Evolutionary conservation across 2,113 vertebrate species (phyloP).

Genomic region (Python bivittatus): DNA sequence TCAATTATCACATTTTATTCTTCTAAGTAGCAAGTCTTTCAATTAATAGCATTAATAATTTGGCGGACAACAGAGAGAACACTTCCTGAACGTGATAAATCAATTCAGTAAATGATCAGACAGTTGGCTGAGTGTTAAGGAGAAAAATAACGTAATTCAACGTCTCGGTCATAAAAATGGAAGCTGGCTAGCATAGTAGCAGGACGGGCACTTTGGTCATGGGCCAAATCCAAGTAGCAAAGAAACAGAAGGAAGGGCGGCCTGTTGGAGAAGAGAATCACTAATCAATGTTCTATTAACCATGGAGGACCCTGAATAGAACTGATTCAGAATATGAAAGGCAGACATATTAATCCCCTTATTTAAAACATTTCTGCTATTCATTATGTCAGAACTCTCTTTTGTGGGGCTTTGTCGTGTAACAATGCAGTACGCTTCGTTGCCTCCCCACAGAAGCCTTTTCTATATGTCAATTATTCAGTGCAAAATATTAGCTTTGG

Average conservation of each 20-base stretch:
- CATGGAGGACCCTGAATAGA: conserved; percentile 45
- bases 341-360: conserved; percentile 43
- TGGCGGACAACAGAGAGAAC: too few species aligned
- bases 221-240: conserved; percentile 11
- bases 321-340: conserved; percentile 46
- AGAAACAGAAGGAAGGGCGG: not conserved
- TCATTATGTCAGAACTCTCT: conserved; percentile 54
- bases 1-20: not conserved
- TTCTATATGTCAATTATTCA: conserved; percentile 33
- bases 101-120: not conserved
- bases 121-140: not conserved
- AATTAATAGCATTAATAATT: not conserved
- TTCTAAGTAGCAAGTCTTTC: not conserved
- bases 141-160: not conserved
- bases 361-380: conserved; percentile 56
- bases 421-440: conserved; percentile 22
- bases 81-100: not conserved
- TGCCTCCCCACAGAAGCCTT: conserved; percentile 33
- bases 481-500: conserved; percentile 30
- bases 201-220: not conserved
- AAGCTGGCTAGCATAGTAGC: not conserved
- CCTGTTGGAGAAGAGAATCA: conserved; percentile 6
- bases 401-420: conserved; percentile 49
- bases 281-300: conserved; percentile 7
- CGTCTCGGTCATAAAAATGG: conserved; percentile 5